phyloP scores from a whole-genome alignment of 2,888 invertebrate genomes.

The Yponomeuta plumbellus region DNA sequence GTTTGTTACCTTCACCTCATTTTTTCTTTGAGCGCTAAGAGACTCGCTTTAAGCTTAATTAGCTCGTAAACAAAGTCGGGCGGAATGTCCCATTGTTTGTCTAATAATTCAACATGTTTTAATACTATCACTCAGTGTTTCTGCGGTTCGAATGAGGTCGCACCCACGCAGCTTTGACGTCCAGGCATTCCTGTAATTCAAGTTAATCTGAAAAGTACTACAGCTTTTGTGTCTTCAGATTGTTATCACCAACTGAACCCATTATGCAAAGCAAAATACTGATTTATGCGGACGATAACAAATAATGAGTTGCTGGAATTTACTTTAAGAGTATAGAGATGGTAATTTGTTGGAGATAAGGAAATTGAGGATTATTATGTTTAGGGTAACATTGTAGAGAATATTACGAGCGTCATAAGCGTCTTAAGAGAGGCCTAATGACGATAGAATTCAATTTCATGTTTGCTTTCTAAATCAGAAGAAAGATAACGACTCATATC shows the following conservation, averaged over 20 bases:
- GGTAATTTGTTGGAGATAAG: background rate
- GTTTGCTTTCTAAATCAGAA: background rate
- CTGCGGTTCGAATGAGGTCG: background rate
- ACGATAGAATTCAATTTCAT: background rate
- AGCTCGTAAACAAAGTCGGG: background rate
- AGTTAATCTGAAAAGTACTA: constrained; percentile 3
- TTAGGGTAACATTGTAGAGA: background rate
- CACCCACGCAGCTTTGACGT: background rate
- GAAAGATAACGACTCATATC: too few species aligned
- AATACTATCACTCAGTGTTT: constrained; percentile 1
- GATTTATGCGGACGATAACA: constrained; percentile 57
- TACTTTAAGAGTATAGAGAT: constrained; percentile 33
- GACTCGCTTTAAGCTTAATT: background rate
- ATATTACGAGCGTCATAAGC: background rate
- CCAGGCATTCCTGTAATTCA: background rate
- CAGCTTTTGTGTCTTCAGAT: constrained; percentile 36
- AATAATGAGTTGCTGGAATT: constrained; percentile 47
- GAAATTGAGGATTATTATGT: background rate
- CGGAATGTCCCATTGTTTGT: background rate
- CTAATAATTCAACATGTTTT: constrained; percentile 1
- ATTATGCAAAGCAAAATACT: constrained; percentile 55
- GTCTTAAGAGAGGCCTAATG: background rate
- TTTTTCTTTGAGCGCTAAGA: background rate
- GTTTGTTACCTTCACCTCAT: background rate
- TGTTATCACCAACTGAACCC: constrained; percentile 44